phyloP scores from a whole-genome alignment of 1,140 invertebrate genomes.

The Temnothorax nylanderi region DNA sequence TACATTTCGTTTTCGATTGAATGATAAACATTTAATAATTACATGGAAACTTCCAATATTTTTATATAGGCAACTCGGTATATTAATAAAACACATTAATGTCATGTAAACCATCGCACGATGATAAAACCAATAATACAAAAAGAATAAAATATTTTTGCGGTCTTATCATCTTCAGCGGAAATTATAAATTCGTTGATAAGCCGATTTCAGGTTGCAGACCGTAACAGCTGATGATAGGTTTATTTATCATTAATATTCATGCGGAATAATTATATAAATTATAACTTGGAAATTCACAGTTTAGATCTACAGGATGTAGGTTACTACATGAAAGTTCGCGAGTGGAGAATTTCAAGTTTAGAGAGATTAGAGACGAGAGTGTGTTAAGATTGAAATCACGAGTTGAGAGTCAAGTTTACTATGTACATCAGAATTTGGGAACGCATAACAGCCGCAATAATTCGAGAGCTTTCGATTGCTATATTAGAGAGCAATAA shows the following conservation, averaged over 20 bases:
- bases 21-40: constrained; percentile 1
- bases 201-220: background rate
- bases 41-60: background rate
- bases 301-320: constrained; percentile 9
- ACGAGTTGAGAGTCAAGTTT: constrained; percentile 45
- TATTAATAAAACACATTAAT: background rate
- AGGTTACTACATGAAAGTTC: constrained; percentile 25
- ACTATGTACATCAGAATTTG: background rate
- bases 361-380: constrained; percentile 25
- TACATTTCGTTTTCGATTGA: background rate
- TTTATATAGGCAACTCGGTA: background rate
- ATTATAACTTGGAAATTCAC: constrained; percentile 24
- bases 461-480: background rate
- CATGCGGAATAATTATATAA: constrained; percentile 18
- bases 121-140: background rate
- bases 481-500: background rate
- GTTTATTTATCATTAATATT: constrained; percentile 34
- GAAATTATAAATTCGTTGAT: background rate
- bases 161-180: background rate
- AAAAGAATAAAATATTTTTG: background rate
- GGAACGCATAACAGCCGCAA: background rate
- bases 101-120: background rate
- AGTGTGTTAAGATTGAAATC: constrained; percentile 53
- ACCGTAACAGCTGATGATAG: background rate
- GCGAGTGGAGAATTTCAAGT: constrained; percentile 30